Evolutionary conservation across 2,888 invertebrate genomes (phyloP), one percentile per base, ranked within the genome.

Genomic region (Epistrophe eligans): DNA sequence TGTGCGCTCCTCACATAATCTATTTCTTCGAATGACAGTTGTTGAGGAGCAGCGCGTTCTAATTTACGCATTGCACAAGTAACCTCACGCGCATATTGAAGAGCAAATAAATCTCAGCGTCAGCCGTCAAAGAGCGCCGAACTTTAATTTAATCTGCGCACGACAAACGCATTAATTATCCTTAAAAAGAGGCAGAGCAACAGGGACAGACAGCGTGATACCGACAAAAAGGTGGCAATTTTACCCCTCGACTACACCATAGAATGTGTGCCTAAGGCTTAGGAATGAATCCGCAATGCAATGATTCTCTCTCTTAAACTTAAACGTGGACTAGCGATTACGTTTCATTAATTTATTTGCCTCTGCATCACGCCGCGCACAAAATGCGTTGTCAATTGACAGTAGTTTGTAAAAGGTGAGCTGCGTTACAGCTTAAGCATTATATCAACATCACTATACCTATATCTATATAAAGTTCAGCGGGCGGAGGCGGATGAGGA

Each of bases 81-180:
- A 55, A 82, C 67, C 77, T 82, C 81, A 79, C 82, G 74, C 83
- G 85, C 82, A 70, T 82, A 77, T 73, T 77, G 71, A 74, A 45
- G 62, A 73, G 73, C 81, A 57, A 62, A 87, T 87, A 87, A 83
- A 87, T 87, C 79, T 79, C 35, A 58, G 43, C 62, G 76, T 74
- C 57, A 67, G 64, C 62, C 80, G 72, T 77, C 83, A 87, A 87
- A 82, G 83, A 71, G 72, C 50, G 55, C 87, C 87, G 83, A 83
- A 67, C 55, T 64, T 87, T 87, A 83, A 83, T 87, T 83, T 87
- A 87, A 87, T 83, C 87, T 67, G 83, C 67, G 64, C 87, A 87
- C 87, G 87, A 87, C 83, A 83, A 87, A 87, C 83, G 83, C 87
- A 87, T 87, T 87, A 87, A 83, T 87, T 87, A 79, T 87, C 79